A percentile compares a stretch with the other conserved stretches of the same genome.
Evolutionary conservation across 2,113 vertebrate species (phyloP).

Genomic region (Pomatorhinus ruficollis): DNA sequence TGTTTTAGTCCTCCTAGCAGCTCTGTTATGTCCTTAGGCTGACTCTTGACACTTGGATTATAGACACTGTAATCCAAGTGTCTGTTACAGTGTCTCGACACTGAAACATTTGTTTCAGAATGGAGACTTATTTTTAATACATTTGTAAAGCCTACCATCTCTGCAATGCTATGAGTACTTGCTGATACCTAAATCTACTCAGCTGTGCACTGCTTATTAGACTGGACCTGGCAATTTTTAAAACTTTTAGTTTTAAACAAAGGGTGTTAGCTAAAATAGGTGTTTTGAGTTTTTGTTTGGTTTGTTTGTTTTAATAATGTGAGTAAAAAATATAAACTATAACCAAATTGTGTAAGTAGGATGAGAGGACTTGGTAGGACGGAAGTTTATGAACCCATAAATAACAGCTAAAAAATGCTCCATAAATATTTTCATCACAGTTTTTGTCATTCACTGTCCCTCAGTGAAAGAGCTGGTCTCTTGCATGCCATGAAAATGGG

Average conservation of each 20-base stretch:
- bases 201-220: background rate
- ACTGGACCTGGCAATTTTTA: background rate
- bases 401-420: background rate
- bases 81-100: background rate
- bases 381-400: background rate
- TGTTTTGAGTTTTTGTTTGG: background rate
- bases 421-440: background rate
- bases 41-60: background rate
- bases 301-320: background rate
- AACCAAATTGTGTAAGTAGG: background rate
- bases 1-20: background rate
- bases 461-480: background rate
- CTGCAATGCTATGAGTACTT: background rate
- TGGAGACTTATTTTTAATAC: background rate
- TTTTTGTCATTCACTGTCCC: background rate
- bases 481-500: background rate
- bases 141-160: background rate
- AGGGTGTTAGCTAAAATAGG: background rate
- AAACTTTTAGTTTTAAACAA: background rate
- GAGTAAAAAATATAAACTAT: background rate
- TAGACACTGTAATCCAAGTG: too few species aligned
- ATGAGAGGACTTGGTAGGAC: background rate
- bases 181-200: background rate
- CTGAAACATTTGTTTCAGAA: background rate
- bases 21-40: background rate